Evolutionary conservation across 2,797 vertebrate species (phyloP).

Genomic region (Rachycentron canadum): DNA sequence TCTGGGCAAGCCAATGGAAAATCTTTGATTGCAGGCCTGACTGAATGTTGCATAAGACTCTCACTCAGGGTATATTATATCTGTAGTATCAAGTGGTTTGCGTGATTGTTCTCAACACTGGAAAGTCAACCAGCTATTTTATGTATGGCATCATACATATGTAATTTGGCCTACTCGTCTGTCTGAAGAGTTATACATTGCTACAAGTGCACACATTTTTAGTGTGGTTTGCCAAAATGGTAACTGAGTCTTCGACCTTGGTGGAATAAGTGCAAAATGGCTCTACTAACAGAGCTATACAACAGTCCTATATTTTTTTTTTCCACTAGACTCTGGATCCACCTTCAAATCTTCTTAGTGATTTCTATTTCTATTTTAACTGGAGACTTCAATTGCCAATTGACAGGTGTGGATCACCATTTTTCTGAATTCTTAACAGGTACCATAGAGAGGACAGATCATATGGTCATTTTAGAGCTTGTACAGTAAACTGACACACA

Average conservation of each 20-base stretch:
- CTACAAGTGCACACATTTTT: constrained; percentile 3
- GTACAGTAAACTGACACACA: background rate
- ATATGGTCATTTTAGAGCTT: background rate
- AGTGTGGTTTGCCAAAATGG: constrained; percentile 18
- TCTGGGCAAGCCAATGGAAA: constrained; percentile 54
- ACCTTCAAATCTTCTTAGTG: constrained; percentile 5
- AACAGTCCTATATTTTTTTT: background rate
- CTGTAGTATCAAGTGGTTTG: constrained; percentile 4
- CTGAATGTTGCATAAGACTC: constrained; percentile 32
- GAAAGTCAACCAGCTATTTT: constrained; percentile 21
- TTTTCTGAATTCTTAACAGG: background rate
- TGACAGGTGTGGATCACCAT: constrained; percentile 7
- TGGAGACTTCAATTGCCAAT: constrained; percentile 8
- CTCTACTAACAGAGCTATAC: background rate
- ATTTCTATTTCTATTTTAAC: constrained; percentile 37
- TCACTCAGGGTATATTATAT: constrained; percentile 18
- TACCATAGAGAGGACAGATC: background rate
- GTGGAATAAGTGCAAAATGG: constrained; percentile 4
- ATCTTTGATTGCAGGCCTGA: constrained; percentile 40
- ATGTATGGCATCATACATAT: constrained; percentile 16
- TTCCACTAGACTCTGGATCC: background rate
- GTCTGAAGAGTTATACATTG: constrained; percentile 9
- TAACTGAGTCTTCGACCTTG: constrained; percentile 28
- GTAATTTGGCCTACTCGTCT: constrained; percentile 1
- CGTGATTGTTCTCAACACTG: constrained; percentile 16